A percentile compares a stretch with the other conserved stretches of the same genome.
Conservation (phyloP, 2,797 vertebrate species). For the Pristis pectinata region DNA sequence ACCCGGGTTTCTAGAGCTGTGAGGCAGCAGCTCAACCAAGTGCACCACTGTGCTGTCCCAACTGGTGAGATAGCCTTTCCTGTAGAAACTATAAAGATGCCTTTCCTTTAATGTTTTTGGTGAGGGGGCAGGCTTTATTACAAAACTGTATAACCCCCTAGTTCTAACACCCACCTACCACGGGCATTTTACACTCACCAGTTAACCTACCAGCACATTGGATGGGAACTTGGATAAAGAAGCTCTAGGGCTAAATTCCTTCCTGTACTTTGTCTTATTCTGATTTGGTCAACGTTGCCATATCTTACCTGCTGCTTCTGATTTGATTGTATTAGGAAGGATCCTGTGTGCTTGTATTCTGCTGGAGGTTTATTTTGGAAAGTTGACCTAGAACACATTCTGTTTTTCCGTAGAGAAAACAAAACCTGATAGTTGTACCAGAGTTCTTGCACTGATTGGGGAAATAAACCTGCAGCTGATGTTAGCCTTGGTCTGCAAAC, state of each 20-base stretch:
- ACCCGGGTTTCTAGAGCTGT: too few species aligned
- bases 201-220: too few species aligned
- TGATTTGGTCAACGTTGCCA: neutral
- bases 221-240: too few species aligned
- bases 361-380: neutral
- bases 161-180: too few species aligned
- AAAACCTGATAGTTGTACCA: neutral
- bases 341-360: neutral
- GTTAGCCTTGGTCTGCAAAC: neutral
- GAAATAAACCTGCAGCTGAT: neutral
- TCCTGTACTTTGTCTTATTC: neutral
- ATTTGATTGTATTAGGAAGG: neutral
- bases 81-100: too few species aligned
- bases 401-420: neutral
- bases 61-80: too few species aligned
- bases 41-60: too few species aligned
- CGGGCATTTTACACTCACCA: too few species aligned
- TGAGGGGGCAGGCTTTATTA: too few species aligned
- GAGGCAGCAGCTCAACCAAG: too few species aligned
- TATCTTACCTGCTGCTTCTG: neutral
- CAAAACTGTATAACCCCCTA: too few species aligned
- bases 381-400: neutral
- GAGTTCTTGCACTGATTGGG: neutral
- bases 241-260: neutral
- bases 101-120: too few species aligned